phyloP scores from a whole-genome alignment of 2,797 vertebrate genomes.

The Momotus momota region DNA sequence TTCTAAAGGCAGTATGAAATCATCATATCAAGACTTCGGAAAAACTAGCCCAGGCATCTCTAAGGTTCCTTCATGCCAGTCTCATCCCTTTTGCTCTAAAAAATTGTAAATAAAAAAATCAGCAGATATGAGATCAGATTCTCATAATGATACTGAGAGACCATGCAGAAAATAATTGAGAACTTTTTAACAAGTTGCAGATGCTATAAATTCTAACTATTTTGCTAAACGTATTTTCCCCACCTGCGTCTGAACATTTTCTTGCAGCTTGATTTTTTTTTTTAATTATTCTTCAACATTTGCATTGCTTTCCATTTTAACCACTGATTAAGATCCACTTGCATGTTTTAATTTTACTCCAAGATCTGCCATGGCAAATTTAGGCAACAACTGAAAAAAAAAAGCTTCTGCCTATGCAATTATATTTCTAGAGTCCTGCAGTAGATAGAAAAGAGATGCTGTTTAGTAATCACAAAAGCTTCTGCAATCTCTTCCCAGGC shows the following conservation, averaged over 20 bases:
- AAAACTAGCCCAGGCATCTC: not conserved
- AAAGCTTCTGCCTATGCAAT: not conserved
- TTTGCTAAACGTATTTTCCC: not conserved
- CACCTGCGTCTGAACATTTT: not conserved
- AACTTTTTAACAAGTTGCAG: not conserved
- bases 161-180: not conserved
- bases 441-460: not conserved
- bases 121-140: not conserved
- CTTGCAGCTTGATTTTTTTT: not conserved
- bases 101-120: not conserved
- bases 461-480: not conserved
- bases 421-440: not conserved
- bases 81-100: not conserved
- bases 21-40: not conserved
- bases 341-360: not conserved
- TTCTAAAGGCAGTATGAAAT: not conserved
- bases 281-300: not conserved
- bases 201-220: not conserved
- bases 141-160: not conserved
- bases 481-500: not conserved
- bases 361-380: not conserved
- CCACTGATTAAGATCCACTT: not conserved
- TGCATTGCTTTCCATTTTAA: not conserved
- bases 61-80: not conserved
- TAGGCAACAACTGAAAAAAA: not conserved